Percentiles rank a stretch among this genome's conserved stretches.
These are phyloP conservation scores for Plectrocnemia conspersa DNA, from an alignment of 1,140 invertebrate genomes.

Conservation along the genomic window DNA sequence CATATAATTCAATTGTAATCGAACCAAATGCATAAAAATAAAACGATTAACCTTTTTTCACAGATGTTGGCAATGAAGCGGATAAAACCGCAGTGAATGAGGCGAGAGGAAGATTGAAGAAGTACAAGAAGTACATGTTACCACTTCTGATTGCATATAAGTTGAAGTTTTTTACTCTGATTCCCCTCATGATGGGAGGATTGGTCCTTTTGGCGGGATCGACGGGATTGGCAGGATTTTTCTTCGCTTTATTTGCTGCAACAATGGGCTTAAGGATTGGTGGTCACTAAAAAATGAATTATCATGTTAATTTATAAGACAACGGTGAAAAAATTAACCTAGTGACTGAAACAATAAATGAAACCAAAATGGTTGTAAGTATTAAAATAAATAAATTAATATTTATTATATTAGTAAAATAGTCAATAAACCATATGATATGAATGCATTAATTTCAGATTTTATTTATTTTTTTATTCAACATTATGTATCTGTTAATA, in stretches of 20 bases:
- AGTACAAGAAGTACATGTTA: conserved; percentile 64
- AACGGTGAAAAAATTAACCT: too few relatives aligned
- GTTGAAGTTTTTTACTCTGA: conserved; percentile 72
- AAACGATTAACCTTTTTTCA: background rate
- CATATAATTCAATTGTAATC: too few relatives aligned
- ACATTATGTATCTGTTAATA: too few relatives aligned
- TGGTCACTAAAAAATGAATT: conserved; percentile 7
- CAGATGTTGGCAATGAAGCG: conserved; percentile 8
- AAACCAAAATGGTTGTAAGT: background rate
- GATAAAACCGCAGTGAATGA: conserved; percentile 38
- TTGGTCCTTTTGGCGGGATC: conserved; percentile 67
- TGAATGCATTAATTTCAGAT: too few relatives aligned
- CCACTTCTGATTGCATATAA: conserved; percentile 75
- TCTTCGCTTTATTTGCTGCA: conserved; percentile 74
- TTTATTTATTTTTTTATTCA: too few relatives aligned
- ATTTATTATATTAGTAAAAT: background rate
- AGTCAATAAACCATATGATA: too few relatives aligned
- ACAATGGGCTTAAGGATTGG: conserved; percentile 53
- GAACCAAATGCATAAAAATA: background rate
- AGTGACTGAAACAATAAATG: background rate
- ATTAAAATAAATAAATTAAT: background rate
- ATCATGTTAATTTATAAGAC: too few relatives aligned
- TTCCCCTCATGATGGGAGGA: conserved; percentile 70
- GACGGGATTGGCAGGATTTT: conserved; percentile 75
- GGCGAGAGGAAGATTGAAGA: conserved; percentile 52